A percentile compares a stretch with the other conserved stretches of the same genome.
These are phyloP conservation scores for Melanaphis sacchari DNA, from an alignment of 1,140 invertebrate genomes.

Conservation along the genomic window DNA sequence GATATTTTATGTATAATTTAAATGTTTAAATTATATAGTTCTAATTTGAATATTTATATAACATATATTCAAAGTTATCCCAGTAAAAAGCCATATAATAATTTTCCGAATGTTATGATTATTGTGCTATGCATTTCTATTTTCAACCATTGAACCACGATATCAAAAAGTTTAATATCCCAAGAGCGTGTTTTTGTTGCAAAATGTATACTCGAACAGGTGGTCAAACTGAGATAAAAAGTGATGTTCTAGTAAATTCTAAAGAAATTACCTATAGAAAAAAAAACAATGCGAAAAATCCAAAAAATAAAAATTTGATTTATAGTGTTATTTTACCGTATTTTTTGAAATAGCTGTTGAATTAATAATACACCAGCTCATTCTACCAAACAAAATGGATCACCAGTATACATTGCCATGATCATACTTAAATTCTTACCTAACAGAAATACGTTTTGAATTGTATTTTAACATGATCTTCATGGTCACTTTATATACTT, in stretches of 20 bases:
- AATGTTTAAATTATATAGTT: neutral
- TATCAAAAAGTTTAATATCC: neutral
- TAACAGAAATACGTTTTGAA: neutral
- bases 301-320: neutral
- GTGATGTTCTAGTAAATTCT: neutral
- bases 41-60: neutral
- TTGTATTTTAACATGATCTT: neutral
- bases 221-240: neutral
- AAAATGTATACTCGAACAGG: neutral
- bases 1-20: neutral
- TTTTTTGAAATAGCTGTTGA: neutral
- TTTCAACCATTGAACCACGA: neutral
- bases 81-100: neutral
- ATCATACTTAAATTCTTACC: neutral
- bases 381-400: neutral
- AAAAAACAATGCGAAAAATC: neutral
- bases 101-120: neutral
- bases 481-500: neutral
- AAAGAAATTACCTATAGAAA: neutral
- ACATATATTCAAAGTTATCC: neutral
- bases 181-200: neutral
- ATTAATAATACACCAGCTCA: neutral
- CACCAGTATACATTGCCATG: neutral
- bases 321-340: neutral
- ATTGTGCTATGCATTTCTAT: neutral